Conservation (phyloP, 2,888 invertebrate species). For the Scaptomyza reducta region DNA sequence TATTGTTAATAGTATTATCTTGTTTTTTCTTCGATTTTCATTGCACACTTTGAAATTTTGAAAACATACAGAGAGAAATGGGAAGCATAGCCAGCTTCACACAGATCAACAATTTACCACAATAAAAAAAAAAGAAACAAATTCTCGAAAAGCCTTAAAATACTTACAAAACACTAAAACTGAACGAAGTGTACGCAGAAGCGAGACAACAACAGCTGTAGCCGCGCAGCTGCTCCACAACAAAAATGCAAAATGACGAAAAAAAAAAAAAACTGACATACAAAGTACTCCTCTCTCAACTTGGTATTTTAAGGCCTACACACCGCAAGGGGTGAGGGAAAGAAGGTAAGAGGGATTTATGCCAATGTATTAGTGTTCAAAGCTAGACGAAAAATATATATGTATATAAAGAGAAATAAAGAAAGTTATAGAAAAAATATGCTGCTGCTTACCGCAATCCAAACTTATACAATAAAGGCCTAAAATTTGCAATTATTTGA, state of each 20-base stretch:
- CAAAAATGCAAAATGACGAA: slow-evolving; percentile 50
- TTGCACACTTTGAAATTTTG: slow-evolving; percentile 69
- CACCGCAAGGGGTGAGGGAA: slow-evolving; percentile 18
- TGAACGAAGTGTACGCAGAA: slow-evolving; percentile 56
- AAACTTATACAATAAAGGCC: slow-evolving; percentile 3
- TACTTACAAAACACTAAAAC: slow-evolving; percentile 22
- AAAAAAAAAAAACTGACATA: slow-evolving; percentile 54
- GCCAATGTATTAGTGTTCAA: slow-evolving; percentile 12
- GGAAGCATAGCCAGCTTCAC: slow-evolving; percentile 37
- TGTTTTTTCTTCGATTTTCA: slow-evolving; percentile 61
- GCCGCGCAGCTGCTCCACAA: slow-evolving; percentile 68
- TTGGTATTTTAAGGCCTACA: slow-evolving; percentile 43
- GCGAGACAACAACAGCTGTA: slow-evolving; percentile 72
- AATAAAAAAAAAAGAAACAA: not conserved
- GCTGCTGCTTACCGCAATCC: slow-evolving; percentile 34
- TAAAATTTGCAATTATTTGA: slow-evolving; percentile 29
- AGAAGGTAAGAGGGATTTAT: slow-evolving; percentile 19
- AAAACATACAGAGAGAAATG: slow-evolving; percentile 47
- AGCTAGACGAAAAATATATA: slow-evolving; percentile 12
- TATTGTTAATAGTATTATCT: slow-evolving; percentile 29
- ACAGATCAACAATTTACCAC: slow-evolving; percentile 17
- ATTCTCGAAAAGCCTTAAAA: slow-evolving; percentile 7
- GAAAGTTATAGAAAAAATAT: slow-evolving; percentile 2
- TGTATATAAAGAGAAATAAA: slow-evolving; percentile 1
- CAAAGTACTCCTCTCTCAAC: slow-evolving; percentile 48